Percentiles rank a stretch among this genome's conserved stretches.
phyloP scores from a whole-genome alignment of 2,888 invertebrate species.

The Geotrupes spiniger region DNA sequence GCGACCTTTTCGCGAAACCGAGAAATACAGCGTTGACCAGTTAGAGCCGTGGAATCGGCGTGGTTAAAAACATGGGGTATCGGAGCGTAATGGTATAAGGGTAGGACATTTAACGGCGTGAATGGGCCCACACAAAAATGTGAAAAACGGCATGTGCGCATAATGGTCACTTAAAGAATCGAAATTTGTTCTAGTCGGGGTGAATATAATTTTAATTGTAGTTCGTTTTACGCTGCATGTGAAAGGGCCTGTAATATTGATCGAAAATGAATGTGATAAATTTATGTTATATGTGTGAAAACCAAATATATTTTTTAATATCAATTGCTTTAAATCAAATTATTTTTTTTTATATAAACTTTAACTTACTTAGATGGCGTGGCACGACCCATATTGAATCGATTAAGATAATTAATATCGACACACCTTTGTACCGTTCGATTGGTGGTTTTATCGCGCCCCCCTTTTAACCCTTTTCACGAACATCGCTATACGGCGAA shows the following conservation, averaged over 20 bases:
- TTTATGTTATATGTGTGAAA: too few species aligned
- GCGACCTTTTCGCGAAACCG: too few species aligned
- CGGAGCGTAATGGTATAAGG: conserved; percentile 1
- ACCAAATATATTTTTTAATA: too few species aligned
- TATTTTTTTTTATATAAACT: too few species aligned
- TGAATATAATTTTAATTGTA: too few species aligned
- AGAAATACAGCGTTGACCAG: not conserved
- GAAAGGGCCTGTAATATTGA: too few species aligned
- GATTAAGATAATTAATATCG: conserved; percentile 30
- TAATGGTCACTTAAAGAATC: conserved; percentile 27
- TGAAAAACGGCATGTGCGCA: conserved; percentile 27
- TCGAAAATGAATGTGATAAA: too few species aligned
- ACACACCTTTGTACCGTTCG: conserved; percentile 35
- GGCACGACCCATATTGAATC: conserved; percentile 19
- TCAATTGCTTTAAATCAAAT: too few species aligned
- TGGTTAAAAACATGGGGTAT: too few species aligned
- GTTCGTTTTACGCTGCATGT: too few species aligned
- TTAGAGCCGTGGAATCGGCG: not conserved
- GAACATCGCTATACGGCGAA: conserved; percentile 1
- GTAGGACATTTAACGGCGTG: not conserved
- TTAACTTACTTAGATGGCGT: too few species aligned
- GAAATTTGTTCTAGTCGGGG: not conserved
- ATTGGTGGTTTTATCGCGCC: conserved; percentile 31
- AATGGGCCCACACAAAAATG: conserved; percentile 28
- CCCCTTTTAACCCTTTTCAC: conserved; percentile 14